These are phyloP conservation scores for Prosopocoilus inquinatus DNA, from an alignment of 2,888 invertebrate genomes.

Conservation along the genomic window DNA sequence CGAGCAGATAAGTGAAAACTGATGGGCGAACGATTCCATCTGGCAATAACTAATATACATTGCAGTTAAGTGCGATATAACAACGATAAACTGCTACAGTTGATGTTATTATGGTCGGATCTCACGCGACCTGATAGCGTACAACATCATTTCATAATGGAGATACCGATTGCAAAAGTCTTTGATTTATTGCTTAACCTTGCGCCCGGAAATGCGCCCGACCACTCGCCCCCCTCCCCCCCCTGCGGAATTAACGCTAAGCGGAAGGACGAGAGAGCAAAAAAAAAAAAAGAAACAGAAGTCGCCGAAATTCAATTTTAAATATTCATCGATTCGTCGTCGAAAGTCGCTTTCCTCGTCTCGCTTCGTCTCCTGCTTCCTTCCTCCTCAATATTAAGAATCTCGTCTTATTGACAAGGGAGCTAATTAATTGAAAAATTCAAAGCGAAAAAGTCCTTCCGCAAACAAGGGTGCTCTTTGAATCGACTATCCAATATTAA, in stretches of 20 bases:
- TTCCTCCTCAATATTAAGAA: too few relatives aligned
- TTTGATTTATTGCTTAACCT: not conserved
- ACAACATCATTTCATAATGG: conserved; percentile 19
- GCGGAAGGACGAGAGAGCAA: too few relatives aligned
- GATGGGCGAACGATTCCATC: conserved; percentile 43
- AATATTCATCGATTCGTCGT: too few relatives aligned
- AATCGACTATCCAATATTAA: conserved; percentile 25
- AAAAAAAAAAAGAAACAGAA: too few relatives aligned
- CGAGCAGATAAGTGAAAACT: conserved; percentile 29
- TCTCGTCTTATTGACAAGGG: not conserved
- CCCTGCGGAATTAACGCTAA: not conserved
- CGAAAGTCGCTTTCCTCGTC: not conserved
- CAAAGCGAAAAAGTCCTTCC: conserved; percentile 26
- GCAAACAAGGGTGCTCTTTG: conserved; percentile 21
- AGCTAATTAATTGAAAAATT: conserved; percentile 30
- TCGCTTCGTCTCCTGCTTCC: not conserved
- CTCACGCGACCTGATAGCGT: conserved; percentile 42
- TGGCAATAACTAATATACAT: conserved; percentile 45
- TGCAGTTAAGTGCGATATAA: conserved; percentile 42
- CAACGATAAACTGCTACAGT: conserved; percentile 39
- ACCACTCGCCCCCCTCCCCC: not conserved
- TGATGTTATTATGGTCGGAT: conserved; percentile 43
- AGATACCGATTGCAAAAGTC: conserved; percentile 11
- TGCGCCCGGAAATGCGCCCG: not conserved
- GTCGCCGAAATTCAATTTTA: too few relatives aligned